Conservation (phyloP, 2,888 invertebrate genomes). For the Synergus itoensis region DNA sequence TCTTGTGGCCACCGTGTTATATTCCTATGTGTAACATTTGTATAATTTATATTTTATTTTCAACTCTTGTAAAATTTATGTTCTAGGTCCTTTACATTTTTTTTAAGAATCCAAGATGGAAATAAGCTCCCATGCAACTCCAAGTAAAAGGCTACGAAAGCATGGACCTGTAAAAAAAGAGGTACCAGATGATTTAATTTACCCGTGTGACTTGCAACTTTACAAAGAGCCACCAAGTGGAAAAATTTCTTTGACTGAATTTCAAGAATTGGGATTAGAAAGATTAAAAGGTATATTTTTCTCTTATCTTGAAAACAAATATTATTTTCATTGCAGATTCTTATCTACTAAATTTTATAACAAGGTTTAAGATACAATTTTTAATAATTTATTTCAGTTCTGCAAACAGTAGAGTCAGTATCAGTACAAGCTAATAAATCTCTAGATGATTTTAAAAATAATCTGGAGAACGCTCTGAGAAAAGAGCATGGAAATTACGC, state of each 20-base stretch:
- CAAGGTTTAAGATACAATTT: background rate
- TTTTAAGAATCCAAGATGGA: slow-evolving; percentile 44
- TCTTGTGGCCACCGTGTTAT: too few relatives aligned
- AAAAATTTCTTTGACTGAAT: slow-evolving; percentile 88
- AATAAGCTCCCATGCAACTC: slow-evolving; percentile 10
- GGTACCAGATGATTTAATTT: slow-evolving; percentile 79
- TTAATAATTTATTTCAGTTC: slow-evolving; percentile 76
- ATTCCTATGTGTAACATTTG: too few relatives aligned
- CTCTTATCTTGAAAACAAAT: background rate
- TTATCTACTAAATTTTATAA: background rate
- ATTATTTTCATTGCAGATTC: slow-evolving; percentile 48
- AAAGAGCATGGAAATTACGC: slow-evolving; percentile 85
- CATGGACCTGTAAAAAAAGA: slow-evolving; percentile 59
- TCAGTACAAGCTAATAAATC: slow-evolving; percentile 80
- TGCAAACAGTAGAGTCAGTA: slow-evolving; percentile 88
- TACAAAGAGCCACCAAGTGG: slow-evolving; percentile 88
- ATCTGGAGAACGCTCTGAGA: slow-evolving; percentile 83
- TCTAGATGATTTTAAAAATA: slow-evolving; percentile 83
- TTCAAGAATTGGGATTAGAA: slow-evolving; percentile 92
- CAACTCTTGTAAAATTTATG: background rate
- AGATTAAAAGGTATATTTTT: slow-evolving; percentile 64
- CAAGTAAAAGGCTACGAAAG: slow-evolving; percentile 24
- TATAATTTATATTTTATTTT: background rate
- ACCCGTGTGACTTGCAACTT: slow-evolving; percentile 88
- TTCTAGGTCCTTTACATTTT: background rate